phyloP scores from a whole-genome alignment of 2,113 vertebrate genomes.

The Mellivora capensis region DNA sequence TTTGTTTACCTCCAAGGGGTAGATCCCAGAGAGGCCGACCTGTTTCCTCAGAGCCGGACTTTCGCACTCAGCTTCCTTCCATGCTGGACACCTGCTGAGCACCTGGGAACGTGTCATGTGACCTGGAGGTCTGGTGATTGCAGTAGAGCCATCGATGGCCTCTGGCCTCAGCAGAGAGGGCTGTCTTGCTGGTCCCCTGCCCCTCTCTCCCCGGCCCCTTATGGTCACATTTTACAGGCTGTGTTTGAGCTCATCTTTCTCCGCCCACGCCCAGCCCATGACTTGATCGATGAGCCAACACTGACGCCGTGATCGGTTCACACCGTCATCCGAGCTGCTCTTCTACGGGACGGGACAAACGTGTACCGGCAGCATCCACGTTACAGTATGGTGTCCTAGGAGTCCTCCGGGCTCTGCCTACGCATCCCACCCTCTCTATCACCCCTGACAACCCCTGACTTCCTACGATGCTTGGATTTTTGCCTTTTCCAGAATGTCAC shows the following conservation, averaged over 20 bases:
- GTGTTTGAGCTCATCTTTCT: no score
- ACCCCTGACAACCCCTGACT: background rate
- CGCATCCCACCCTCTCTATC: background rate
- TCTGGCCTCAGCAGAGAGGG: no score
- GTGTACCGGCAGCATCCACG: background rate
- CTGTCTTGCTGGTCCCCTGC: background rate
- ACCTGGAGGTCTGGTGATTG: background rate
- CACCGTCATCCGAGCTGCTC: no score
- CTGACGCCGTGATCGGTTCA: no score
- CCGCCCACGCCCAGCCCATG: background rate
- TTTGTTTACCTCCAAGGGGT: background rate
- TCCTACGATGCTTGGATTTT: background rate
- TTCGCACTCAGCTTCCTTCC: no score
- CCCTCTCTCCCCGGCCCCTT: background rate
- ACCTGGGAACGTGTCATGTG: fast-evolving
- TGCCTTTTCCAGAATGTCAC: background rate
- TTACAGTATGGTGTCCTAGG: fast-evolving
- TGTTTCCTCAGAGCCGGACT: background rate
- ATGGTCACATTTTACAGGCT: background rate
- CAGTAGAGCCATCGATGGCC: background rate
- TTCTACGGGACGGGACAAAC: no score
- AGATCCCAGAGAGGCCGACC: background rate
- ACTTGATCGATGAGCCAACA: no score
- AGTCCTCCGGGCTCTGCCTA: background rate
- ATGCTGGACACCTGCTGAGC: no score